Evolutionary conservation across 2,888 invertebrate species (phyloP).

Genomic region (Spisula subtruncata): DNA sequence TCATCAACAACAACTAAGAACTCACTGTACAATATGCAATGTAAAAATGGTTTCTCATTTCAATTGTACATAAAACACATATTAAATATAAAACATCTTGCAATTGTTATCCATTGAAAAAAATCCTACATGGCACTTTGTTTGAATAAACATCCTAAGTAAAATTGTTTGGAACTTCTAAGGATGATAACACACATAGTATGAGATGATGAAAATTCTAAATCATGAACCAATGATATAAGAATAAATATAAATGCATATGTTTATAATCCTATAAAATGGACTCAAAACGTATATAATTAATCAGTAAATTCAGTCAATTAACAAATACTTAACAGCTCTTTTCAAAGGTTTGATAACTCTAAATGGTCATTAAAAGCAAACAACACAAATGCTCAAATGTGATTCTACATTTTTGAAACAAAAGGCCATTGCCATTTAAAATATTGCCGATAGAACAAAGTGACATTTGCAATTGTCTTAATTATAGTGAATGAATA

Average conservation of each 20-base stretch:
- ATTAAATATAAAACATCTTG: slow-evolving; percentile 34
- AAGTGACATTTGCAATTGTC: not conserved
- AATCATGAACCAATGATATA: slow-evolving; percentile 30
- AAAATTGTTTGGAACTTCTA: slow-evolving; percentile 29
- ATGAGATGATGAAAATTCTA: slow-evolving; percentile 28
- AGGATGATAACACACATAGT: not conserved
- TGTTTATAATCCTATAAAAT: not conserved
- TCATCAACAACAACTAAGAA: slow-evolving; percentile 43
- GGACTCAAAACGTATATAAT: not conserved
- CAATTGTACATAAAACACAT: slow-evolving; percentile 43
- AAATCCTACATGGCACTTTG: slow-evolving; percentile 27
- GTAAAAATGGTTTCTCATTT: slow-evolving; percentile 54
- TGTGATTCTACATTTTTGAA: not conserved
- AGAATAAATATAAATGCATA: slow-evolving; percentile 57
- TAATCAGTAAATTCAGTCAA: not conserved
- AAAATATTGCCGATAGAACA: not conserved
- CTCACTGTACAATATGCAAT: slow-evolving; percentile 49
- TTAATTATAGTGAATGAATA: not conserved
- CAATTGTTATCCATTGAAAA: slow-evolving; percentile 22
- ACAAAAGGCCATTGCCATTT: not conserved
- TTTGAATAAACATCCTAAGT: slow-evolving; percentile 24
- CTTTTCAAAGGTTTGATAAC: not conserved
- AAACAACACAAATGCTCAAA: not conserved
- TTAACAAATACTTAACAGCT: not conserved
- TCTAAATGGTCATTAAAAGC: not conserved